Conservation (phyloP, 2,797 vertebrate species). For the Cyprinodon diabolis region DNA sequence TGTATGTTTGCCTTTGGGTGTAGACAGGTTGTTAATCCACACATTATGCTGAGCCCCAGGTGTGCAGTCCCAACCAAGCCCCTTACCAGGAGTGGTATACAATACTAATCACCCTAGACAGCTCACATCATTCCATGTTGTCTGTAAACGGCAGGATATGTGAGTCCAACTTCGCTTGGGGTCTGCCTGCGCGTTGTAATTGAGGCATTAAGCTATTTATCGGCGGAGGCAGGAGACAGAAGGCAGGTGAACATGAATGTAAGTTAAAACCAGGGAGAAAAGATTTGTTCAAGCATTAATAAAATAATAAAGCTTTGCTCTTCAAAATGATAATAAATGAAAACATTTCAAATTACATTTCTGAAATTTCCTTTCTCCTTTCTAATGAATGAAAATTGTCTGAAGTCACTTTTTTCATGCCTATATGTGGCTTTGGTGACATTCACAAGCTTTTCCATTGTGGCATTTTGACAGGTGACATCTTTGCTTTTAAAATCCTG, state of each 20-base stretch:
- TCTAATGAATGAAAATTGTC: no score
- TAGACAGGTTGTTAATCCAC: neutral
- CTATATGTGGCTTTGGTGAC: no score
- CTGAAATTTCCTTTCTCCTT: no score
- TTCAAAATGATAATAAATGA: no score
- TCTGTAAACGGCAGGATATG: constrained; percentile 19
- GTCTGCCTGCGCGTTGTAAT: neutral
- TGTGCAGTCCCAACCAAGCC: constrained; percentile 44
- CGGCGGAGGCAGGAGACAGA: neutral
- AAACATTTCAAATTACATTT: no score
- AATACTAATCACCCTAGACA: constrained; percentile 36
- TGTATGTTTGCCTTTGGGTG: neutral
- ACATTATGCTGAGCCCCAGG: constrained; percentile 31
- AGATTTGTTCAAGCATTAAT: no score
- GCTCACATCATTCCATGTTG: constrained; percentile 36
- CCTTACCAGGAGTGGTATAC: constrained; percentile 60
- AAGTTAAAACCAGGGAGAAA: neutral
- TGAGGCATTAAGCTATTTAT: neutral
- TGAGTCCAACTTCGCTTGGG: constrained; percentile 1
- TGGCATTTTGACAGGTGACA: neutral
- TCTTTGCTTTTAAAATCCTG: neutral
- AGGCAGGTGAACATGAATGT: neutral
- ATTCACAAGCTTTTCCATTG: neutral
- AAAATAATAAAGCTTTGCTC: no score
- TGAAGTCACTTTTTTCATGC: no score